These are phyloP conservation scores for Chrysolina oricalcia DNA, from an alignment of 2,888 invertebrate species.

Conservation along the genomic window DNA sequence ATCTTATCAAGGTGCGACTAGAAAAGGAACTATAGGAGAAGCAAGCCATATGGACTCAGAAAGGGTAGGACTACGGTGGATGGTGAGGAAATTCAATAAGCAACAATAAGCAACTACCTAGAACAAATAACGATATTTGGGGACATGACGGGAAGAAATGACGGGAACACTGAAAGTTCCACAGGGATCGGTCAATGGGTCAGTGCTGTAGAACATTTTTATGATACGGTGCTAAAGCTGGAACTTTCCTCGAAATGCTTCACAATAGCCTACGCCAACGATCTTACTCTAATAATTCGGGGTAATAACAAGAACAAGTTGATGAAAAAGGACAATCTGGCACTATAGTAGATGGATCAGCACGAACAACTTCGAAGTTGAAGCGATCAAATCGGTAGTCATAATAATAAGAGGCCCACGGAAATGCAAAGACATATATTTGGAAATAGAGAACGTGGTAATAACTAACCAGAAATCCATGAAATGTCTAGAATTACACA, in stretches of 20 bases:
- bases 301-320: not conserved
- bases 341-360: constrained; percentile 29
- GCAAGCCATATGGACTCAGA: too few species aligned
- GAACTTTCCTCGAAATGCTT: not conserved
- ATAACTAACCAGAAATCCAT: constrained; percentile 7
- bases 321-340: not conserved
- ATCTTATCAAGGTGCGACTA: not conserved
- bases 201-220: constrained; percentile 35
- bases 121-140: too few species aligned
- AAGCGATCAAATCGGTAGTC: constrained; percentile 38
- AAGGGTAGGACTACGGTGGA: too few species aligned
- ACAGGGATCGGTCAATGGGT: constrained; percentile 37
- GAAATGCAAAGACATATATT: constrained; percentile 16
- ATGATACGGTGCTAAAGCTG: constrained; percentile 30
- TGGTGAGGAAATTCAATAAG: too few species aligned
- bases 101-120: too few species aligned
- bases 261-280: constrained; percentile 38
- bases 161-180: constrained; percentile 21
- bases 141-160: too few species aligned
- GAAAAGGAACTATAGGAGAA: too few species aligned
- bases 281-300: constrained; percentile 30
- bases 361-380: not conserved
- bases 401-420: constrained; percentile 32
- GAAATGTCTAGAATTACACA: constrained; percentile 39
- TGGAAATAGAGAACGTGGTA: not conserved